phyloP scores from a whole-genome alignment of 2,113 vertebrate genomes.

The Antechinus stuartii region DNA sequence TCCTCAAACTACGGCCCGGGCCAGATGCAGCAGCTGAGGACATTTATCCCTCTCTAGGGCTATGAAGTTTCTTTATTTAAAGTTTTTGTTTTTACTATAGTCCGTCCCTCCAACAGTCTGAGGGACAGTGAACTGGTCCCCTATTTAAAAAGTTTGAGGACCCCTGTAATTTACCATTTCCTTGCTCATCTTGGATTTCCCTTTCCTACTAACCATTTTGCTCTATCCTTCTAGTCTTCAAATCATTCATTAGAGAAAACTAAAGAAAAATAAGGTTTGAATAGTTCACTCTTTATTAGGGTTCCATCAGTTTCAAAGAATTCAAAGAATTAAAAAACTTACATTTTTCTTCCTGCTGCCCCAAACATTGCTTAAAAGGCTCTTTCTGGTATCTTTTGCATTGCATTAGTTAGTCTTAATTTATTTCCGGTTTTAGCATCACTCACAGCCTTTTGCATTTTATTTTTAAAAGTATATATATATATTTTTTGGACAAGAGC shows the following conservation, averaged over 20 bases:
- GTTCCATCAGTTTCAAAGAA: neutral
- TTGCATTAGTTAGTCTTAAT: neutral
- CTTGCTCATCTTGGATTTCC: neutral
- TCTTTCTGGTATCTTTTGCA: neutral
- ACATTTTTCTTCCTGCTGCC: neutral
- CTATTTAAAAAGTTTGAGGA: too few species aligned
- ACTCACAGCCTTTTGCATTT: neutral
- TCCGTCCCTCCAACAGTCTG: too few species aligned
- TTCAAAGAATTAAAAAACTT: too few species aligned
- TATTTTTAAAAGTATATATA: neutral
- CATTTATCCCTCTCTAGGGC: too few species aligned
- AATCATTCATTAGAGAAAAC: neutral
- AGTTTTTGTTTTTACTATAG: too few species aligned
- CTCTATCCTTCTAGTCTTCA: neutral
- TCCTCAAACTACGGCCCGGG: too few species aligned
- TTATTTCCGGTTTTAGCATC: neutral
- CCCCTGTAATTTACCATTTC: too few species aligned
- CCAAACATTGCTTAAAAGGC: neutral
- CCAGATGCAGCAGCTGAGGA: too few species aligned
- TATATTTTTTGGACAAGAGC: neutral
- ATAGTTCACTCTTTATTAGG: neutral
- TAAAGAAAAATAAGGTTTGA: neutral
- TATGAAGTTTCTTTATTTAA: too few species aligned
- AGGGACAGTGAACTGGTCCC: too few species aligned
- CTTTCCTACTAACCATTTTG: neutral